Percentiles rank a stretch among this genome's conserved stretches.
These are phyloP conservation scores for Andrena bicolor DNA, from an alignment of 2,888 invertebrate species.

Conservation along the genomic window DNA sequence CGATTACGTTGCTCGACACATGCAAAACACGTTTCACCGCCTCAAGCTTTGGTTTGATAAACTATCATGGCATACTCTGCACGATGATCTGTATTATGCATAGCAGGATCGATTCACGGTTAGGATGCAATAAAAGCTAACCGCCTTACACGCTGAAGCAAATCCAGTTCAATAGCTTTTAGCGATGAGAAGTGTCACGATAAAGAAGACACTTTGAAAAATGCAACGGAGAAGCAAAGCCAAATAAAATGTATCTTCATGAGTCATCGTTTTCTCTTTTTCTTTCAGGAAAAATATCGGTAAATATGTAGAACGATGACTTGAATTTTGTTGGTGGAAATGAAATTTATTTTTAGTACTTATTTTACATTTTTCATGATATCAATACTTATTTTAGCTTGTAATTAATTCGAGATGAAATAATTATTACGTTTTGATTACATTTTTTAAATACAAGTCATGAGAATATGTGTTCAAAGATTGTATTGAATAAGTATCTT, in stretches of 20 bases:
- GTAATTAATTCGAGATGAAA: no score
- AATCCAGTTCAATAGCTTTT: slow-evolving; percentile 35
- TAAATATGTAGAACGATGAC: background rate
- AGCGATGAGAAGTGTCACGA: background rate
- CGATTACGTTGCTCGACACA: slow-evolving; percentile 36
- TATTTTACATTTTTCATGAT: no score
- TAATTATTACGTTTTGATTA: no score
- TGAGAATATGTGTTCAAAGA: no score
- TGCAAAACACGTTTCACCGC: slow-evolving; percentile 35
- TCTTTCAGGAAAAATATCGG: background rate
- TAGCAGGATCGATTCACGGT: slow-evolving; percentile 59
- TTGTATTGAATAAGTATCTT: no score
- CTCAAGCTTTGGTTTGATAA: slow-evolving; percentile 38
- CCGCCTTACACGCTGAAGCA: slow-evolving; percentile 45
- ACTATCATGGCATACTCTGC: slow-evolving; percentile 34
- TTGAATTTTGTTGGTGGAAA: background rate
- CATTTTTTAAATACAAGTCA: no score
- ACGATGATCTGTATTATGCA: slow-evolving; percentile 61
- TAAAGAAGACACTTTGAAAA: slow-evolving; percentile 15
- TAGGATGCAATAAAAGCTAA: slow-evolving; percentile 67
- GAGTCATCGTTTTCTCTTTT: background rate
- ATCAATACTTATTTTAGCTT: no score
- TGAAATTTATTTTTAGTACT: background rate
- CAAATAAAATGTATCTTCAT: background rate
- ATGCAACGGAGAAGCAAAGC: background rate